Percentiles rank a stretch among this genome's conserved stretches.
phyloP scores from a whole-genome alignment of 2,797 vertebrate genomes.

The Phrynocephalus vlangalii region DNA sequence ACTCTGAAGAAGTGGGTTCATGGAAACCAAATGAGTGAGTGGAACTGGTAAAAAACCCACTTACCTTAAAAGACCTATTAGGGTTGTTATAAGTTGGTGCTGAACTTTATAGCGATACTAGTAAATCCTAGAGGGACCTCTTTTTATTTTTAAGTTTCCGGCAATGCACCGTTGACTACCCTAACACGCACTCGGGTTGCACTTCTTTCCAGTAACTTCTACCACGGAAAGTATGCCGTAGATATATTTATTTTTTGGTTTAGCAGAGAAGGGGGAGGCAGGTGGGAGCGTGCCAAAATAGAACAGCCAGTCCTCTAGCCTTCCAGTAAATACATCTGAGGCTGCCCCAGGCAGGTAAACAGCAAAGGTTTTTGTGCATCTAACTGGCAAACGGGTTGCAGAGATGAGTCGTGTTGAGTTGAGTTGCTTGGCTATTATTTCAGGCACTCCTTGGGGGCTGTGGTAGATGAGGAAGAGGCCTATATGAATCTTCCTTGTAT shows the following conservation, averaged over 20 bases:
- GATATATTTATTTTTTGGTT: fast-evolving
- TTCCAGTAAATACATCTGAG: constrained; percentile 69
- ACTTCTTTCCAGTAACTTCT: background rate
- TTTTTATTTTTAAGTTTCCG: too few species aligned
- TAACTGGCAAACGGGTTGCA: constrained; percentile 52
- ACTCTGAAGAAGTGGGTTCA: too few species aligned
- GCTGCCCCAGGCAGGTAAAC: constrained; percentile 68
- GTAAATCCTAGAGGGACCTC: too few species aligned
- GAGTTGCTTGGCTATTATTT: background rate
- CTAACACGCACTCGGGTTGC: background rate
- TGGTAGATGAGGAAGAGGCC: background rate
- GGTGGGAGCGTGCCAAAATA: constrained; percentile 55
- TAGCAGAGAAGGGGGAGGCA: constrained; percentile 19
- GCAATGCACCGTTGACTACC: too few species aligned
- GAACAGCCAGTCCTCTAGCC: constrained; percentile 73
- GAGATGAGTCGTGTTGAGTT: fast-evolving
- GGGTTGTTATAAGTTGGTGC: too few species aligned
- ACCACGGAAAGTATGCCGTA: background rate
- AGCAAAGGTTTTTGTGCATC: constrained; percentile 68
- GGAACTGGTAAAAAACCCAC: too few species aligned
- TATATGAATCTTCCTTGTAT: too few species aligned
- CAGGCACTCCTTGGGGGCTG: background rate
- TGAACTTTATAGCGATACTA: too few species aligned
- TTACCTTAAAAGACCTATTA: too few species aligned
- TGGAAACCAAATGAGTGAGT: too few species aligned